A percentile compares a stretch with the other conserved stretches of the same genome.
These are phyloP conservation scores for Cheilosia grossa DNA, from an alignment of 2,888 invertebrate species.

Conservation along the genomic window DNA sequence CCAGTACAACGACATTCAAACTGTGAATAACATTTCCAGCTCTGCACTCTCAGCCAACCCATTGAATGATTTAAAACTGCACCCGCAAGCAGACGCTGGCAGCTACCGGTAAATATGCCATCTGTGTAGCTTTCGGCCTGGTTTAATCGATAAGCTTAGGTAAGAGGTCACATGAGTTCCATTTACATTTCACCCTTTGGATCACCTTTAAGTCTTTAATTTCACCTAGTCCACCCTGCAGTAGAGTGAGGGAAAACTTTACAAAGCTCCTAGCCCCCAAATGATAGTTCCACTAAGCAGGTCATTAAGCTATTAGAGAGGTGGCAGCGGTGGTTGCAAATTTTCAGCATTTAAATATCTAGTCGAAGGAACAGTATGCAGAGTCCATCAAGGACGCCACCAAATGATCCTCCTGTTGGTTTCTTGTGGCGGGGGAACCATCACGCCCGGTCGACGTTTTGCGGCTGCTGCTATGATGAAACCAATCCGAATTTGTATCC, in stretches of 20 bases:
- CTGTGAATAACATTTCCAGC: too few relatives aligned
- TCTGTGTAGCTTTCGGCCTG: background rate
- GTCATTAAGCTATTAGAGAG: slow-evolving; percentile 68
- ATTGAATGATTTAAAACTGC: background rate
- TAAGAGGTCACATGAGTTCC: background rate
- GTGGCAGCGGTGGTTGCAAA: slow-evolving; percentile 22
- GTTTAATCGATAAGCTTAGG: background rate
- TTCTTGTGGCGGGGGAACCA: background rate
- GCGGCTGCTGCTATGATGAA: background rate
- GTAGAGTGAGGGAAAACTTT: slow-evolving; percentile 7
- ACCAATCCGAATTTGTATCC: background rate
- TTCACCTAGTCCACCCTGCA: slow-evolving; percentile 25
- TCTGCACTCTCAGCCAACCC: too few relatives aligned
- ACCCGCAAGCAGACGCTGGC: background rate
- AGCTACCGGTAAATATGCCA: background rate
- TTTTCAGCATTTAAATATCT: slow-evolving; percentile 57
- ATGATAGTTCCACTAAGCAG: slow-evolving; percentile 60
- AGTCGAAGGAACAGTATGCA: slow-evolving; percentile 6
- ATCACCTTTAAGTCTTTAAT: slow-evolving; percentile 32
- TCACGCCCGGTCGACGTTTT: background rate
- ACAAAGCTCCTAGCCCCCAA: slow-evolving; percentile 26
- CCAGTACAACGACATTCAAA: too few relatives aligned
- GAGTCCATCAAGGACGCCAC: slow-evolving; percentile 30
- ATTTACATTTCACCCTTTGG: background rate
- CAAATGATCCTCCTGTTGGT: slow-evolving; percentile 27